Evolutionary conservation across 2,888 invertebrate genomes (phyloP).

Genomic region (Rhabditoides inermis): DNA sequence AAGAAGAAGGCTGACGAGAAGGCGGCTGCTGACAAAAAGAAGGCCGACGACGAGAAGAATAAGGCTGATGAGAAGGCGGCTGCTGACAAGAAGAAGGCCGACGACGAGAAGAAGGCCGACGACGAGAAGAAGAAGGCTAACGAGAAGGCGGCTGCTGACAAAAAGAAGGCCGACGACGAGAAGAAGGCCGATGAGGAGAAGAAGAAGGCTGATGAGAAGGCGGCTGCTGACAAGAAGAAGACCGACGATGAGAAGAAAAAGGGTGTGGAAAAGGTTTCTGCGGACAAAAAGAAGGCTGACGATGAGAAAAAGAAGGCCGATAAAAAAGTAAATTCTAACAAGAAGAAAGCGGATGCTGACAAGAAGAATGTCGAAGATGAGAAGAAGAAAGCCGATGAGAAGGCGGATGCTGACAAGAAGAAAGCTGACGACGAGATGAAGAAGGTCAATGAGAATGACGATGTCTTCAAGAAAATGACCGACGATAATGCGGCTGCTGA

Average conservation of each 20-base stretch:
- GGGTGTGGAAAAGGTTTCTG: not conserved
- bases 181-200: conserved; percentile 6
- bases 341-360: not conserved
- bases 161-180: not conserved
- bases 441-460: not conserved
- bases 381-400: conserved; percentile 1
- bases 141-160: not conserved
- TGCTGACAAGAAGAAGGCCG: conserved; percentile 1
- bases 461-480: not conserved
- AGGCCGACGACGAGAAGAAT: conserved; percentile 4
- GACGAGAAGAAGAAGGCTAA: conserved; percentile 9
- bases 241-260: conserved; percentile 4
- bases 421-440: not conserved
- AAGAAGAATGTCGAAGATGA: not conserved
- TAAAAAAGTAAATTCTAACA: not conserved
- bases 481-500: not conserved
- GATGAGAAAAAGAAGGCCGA: conserved; percentile 5
- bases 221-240: conserved; percentile 2
- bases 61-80: conserved; percentile 2
- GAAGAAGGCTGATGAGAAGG: conserved; percentile 4
- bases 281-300: conserved; percentile 5
- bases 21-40: not conserved
- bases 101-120: not conserved
- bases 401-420: conserved; percentile 2
- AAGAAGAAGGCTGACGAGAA: conserved; percentile 4